phyloP scores from a whole-genome alignment of 2,113 vertebrate species.

The Sphyrna mokarran region DNA sequence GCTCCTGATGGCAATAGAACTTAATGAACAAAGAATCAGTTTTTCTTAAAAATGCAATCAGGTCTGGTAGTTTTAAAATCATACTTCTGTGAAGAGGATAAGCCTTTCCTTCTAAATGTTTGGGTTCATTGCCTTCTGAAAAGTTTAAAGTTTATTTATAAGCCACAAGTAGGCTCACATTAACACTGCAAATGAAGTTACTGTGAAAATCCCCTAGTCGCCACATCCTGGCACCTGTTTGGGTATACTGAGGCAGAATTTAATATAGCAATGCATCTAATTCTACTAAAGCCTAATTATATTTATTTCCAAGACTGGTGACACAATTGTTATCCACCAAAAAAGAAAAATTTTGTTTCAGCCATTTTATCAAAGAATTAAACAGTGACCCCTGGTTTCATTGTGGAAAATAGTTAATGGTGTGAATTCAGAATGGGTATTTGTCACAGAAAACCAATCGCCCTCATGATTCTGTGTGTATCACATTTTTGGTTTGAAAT shows the following conservation, averaged over 20 bases:
- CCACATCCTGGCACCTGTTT: no score
- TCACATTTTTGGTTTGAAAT: not conserved
- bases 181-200: no score
- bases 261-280: no score
- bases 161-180: no score
- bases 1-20: not conserved
- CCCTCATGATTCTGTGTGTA: not conserved
- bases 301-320: not conserved
- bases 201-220: no score
- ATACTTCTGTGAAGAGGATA: not conserved
- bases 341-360: not conserved
- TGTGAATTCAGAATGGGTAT: not conserved
- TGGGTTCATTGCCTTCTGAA: not conserved
- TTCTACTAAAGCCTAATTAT: not conserved
- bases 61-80: not conserved
- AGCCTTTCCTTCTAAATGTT: not conserved
- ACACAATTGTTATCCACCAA: not conserved
- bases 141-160: no score
- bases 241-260: no score
- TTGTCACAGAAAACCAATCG: not conserved
- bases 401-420: not conserved
- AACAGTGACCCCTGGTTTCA: not conserved
- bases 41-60: not conserved
- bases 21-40: not conserved
- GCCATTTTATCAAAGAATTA: not conserved